Base-by-base conservation (phyloP, 2,888 invertebrate species). In the Mactromeris polynyma region DNA sequence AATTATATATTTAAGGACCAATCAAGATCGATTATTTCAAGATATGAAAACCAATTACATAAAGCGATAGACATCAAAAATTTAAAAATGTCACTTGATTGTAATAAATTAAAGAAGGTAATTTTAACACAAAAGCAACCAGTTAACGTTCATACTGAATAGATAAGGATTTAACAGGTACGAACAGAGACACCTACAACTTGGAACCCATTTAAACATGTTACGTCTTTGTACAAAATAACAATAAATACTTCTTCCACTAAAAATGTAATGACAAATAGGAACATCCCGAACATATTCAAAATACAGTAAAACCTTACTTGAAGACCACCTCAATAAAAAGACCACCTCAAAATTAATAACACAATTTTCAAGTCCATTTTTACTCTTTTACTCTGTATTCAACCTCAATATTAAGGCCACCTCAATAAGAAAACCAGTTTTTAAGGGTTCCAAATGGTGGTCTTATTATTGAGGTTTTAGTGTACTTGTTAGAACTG, bases 1-100 rank as follows among this genome's bases (percentile, higher is more conserved):
- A 88, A 88, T 90, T 90, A 90, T 86, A 83, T 86, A 90, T 90
- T 90, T 90, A 90, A 86, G 84, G 88, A 69, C 88, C 90, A 90
- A 88, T 90, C 88, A 86, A 31, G 81, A 84, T 86, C 78, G 88
- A 83, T 88, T 83, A 86, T 86, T 88, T 78, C 38, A 36, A 84
- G 81, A 90, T 81, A 88, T 40, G 54, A 58, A 90, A 88, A 88
- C 90, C 90, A 90, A 88, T 90, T 90, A 88, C 64, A 69, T 69
- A 54, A 42, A 69, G 31, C 64, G 83, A 89, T 83, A 86, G 77
- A 73, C 80, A 83, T 69, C 69, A 81, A 86, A 84, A 86, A 77
- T 64, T 42, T 54, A 46, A 77, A 46, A 36, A 33, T 73, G 2
- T 73, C 31, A 36, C 33, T 73, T 4, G 73, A 73, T 73, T 36